Evolutionary conservation across 2,888 invertebrate genomes (phyloP), one percentile per base, ranked within the genome.

Genomic region (Balanococcus diminutus): DNA sequence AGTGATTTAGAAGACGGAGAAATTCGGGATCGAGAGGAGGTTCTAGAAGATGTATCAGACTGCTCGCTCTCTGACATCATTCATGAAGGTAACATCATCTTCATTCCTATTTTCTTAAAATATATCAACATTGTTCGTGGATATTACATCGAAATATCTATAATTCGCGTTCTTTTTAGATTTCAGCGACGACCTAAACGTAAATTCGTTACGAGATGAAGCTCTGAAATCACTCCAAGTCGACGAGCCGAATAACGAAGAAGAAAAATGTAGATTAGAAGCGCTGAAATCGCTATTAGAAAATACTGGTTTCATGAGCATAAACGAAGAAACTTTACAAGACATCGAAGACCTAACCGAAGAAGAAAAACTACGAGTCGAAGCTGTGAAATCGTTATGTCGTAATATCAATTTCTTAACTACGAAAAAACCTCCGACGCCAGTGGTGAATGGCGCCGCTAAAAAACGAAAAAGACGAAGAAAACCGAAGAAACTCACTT

Each of bases 1-100:
- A 46, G 46, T 75, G 85, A 85, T 46, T 85, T 85, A 28, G 85
- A 85, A 51, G 85, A 85, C 28, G 85, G 85, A 9, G 85, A 85
- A 75, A 85, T 85, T 32, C 36, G 51, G 19, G 85, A 85, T 1
- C 36, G 51, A 28, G 85, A 85, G 8, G 79, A 79, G 19, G 85
- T 22, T 25, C 31, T 79, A 0, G 85, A 85, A 31, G 85, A 85
- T 22, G 72, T 84, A 22, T 85, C 85, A 22, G 85, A 85, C 31
- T 75, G 85, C 11, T 85, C 85, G 6, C 16, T 85, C 4, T 79
- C 85, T 25, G 85, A 51, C 16, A 46, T 79, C 16, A 25, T 79
- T 28, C 28, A 36, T 8, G 46, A 46, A 85, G 79, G 85, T 85
- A 85, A 36, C 32, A 4, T 61, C 2, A 14, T 51, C 2, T 19